These are phyloP conservation scores for Caenorhabditis sp. DNA, from an alignment of 2,888 invertebrate species.

Conservation along the genomic window DNA sequence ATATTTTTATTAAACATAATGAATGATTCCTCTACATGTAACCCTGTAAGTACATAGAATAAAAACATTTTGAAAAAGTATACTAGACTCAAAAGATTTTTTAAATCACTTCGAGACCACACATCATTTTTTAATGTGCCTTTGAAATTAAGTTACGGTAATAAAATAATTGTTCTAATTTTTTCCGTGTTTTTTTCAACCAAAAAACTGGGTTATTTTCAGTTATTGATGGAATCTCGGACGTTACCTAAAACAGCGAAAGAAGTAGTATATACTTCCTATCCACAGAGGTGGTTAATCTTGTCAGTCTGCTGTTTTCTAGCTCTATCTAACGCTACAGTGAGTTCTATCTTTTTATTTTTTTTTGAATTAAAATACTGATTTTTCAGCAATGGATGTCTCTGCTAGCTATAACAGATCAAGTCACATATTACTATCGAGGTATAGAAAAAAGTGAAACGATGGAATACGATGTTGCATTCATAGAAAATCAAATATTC, in stretches of 20 bases:
- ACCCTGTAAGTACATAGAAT: background rate
- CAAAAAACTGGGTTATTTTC: conserved; percentile 8
- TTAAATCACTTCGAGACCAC: background rate
- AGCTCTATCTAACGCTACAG: conserved; percentile 66
- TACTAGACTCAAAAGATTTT: background rate
- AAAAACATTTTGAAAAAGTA: background rate
- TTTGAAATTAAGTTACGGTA: background rate
- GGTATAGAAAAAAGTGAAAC: conserved; percentile 25
- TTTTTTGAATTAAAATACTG: background rate
- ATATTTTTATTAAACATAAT: no score
- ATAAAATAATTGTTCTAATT: background rate
- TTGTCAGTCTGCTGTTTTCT: conserved; percentile 60
- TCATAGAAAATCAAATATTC: conserved; percentile 63
- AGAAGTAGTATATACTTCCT: conserved; percentile 16
- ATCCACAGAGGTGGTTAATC: conserved; percentile 60
- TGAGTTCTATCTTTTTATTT: conserved; percentile 14
- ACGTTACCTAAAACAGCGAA: conserved; percentile 13
- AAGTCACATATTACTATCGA: conserved; percentile 54
- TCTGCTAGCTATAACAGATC: conserved; percentile 56
- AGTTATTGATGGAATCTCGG: conserved; percentile 33
- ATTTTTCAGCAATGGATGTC: conserved; percentile 65
- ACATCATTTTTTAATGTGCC: background rate
- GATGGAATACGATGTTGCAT: conserved; percentile 36
- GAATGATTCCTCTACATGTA: background rate
- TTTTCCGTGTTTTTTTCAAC: background rate